Evolutionary conservation across 2,888 invertebrate species (phyloP), one percentile per base, ranked within the genome.

Genomic region (Caenorhabditis doughertyi): DNA sequence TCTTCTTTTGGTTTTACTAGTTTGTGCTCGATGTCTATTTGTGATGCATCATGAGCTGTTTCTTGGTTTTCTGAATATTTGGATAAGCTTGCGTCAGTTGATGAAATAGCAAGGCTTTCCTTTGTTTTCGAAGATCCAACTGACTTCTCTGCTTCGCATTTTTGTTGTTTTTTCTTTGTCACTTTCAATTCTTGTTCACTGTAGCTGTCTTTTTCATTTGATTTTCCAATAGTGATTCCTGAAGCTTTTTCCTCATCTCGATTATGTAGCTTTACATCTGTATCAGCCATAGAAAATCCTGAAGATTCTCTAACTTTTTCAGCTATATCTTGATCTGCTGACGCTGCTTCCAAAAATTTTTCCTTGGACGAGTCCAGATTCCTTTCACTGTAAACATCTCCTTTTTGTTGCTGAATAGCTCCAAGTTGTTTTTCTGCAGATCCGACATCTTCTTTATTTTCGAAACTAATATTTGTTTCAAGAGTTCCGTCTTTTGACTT

Each of bases 131-230:
- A 9, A 18, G 53, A 32, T 21, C 53, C 67, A 18, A 32, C 29
- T 0, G 23, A n/a, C 27, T 35, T 60, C 25, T 62, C 68, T 1
- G 70, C 39, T 47, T 16, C 68, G 21, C 8, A 27, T 4, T 62
- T 62, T 21, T 55, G 67, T 13, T 39, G 55, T 25, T 74, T 71
- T 25, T 73, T 60, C 42, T 73, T 73, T 25, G 51, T 58, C 8
- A 60, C 42, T n/a, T 49, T 58, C 35, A 77, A 55, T 64, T 71
- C 56, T 18, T 79, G 79, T 16, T 79, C 71, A 29, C 49, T 71
- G 55, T 64, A 79, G 44, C 79, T 79, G 11, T 72, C 51, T 9
- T 71, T 79, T 8, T 56, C 64, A 4, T 5, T 32, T 32, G 35
- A 13, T 35, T 65, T 51, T 27, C 49, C 55, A 35, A 68, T 16